Evolutionary conservation across 2,113 vertebrate species (phyloP).

Genomic region (Macquaria australasica): DNA sequence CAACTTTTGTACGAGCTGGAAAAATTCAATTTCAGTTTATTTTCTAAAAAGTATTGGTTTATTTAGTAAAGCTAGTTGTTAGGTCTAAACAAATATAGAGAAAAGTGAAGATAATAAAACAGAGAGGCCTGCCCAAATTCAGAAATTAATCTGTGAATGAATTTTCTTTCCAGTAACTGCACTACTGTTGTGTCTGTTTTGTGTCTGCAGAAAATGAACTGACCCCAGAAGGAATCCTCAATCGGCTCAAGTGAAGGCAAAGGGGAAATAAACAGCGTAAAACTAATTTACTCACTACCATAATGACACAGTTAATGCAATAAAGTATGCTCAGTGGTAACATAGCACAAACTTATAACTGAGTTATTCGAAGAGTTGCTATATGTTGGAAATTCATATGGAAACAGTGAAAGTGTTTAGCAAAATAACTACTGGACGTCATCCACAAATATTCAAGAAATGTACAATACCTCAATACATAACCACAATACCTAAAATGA

Average conservation of each 20-base stretch:
- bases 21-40: conserved; percentile 13
- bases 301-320: conserved; percentile 26
- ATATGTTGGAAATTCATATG: background rate
- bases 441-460: background rate
- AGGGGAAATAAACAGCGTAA: conserved; percentile 35
- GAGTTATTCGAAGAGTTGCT: background rate
- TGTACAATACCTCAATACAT: background rate
- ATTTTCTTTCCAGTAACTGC: conserved; percentile 5
- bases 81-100: background rate
- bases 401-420: background rate
- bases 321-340: conserved; percentile 19
- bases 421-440: background rate
- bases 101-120: background rate
- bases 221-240: conserved; percentile 14
- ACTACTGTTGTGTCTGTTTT: conserved; percentile 8
- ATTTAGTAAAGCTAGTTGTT: conserved; percentile 5
- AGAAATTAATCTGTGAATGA: background rate
- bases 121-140: background rate
- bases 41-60: conserved; percentile 1
- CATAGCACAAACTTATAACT: background rate
- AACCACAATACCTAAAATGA: background rate
- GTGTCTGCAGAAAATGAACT: conserved; percentile 31
- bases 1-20: conserved; percentile 10
- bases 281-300: conserved; percentile 32
- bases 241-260: conserved; percentile 10